Base-by-base conservation (phyloP, 2,888 invertebrate genomes). In the Cryptocephalus primarius region DNA sequence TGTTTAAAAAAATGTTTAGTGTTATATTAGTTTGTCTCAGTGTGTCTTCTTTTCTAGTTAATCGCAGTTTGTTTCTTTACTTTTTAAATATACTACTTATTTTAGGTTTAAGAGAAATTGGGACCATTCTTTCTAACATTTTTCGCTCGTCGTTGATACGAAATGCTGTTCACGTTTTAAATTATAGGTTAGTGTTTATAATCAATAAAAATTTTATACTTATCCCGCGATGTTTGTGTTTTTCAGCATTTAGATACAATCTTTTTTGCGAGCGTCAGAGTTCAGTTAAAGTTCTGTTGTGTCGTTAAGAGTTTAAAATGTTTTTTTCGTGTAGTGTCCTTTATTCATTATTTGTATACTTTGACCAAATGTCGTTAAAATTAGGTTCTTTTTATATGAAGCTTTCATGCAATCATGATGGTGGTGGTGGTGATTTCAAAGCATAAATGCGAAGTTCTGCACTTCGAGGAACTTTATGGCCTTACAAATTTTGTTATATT, bases 401-500 rank as follows among this genome's bases (percentile, higher is more conserved):
- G 47, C 60, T 58, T 60, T 60, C 54, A 54, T 48, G 55, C 49
- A 52, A 51, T 51, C 56, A 51, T 40, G 40, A 40, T 31, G 40
- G 22, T 40, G 31, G 48, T 60, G 65, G 65, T 65, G 65, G 65
- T 60, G 65, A 64, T 64, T 60, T 55, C 52, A 51, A 32, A 39
- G 60, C 53, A 22, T 22, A 22, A 22, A 22, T 22, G 22, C 22
- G 22, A 22, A 22, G 22, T 22, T 22, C 22, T 22, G 22, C 22
- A 22, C 22, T 22, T 22, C 22, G 22, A 22, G 22, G 22, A 22
- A 22, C 22, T 55, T 53, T 61, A 65, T 60, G 64, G 66, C 66
- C 65, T 67, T 67, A 64, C 64, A 55, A 58, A 58, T 62, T 54
- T 58, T 56, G 54, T 55, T 62, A 63, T 64, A 65, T 65, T 67